Evolutionary conservation across 2,888 invertebrate species (phyloP).

Genomic region (Tetragonula carbonaria): DNA sequence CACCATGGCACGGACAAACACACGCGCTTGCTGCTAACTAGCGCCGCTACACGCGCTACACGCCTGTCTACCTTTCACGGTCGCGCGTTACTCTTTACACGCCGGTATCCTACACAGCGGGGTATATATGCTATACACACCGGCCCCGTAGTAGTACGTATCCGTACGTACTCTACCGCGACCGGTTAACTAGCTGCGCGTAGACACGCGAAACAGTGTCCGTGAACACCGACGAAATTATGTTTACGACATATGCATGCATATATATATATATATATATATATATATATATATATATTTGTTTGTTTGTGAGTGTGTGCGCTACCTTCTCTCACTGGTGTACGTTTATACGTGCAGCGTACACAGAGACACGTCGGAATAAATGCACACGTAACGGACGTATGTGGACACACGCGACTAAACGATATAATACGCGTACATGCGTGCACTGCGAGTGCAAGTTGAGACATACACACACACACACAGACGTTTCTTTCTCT

Average conservation of each 20-base stretch:
- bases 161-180: slow-evolving; percentile 43
- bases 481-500: neutral
- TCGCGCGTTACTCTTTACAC: slow-evolving; percentile 31
- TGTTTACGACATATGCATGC: slow-evolving; percentile 4
- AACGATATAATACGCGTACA: slow-evolving; percentile 17
- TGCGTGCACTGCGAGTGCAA: slow-evolving; percentile 11
- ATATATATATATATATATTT: neutral
- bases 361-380: neutral
- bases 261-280: neutral
- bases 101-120: neutral
- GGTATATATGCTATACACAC: neutral
- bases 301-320: rapidly evolving
- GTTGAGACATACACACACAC: slow-evolving; percentile 21
- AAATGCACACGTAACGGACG: neutral
- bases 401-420: slow-evolving; percentile 1
- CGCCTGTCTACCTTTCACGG: slow-evolving; percentile 52
- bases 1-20: slow-evolving; percentile 57
- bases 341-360: neutral
- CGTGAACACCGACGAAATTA: slow-evolving; percentile 29
- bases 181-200: slow-evolving; percentile 62
- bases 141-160: slow-evolving; percentile 20
- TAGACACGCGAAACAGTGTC: slow-evolving; percentile 44
- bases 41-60: slow-evolving; percentile 49
- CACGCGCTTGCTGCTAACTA: slow-evolving; percentile 29
- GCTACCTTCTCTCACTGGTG: neutral